Conservation (phyloP, 2,113 vertebrate species). For the Sitta europaea region DNA sequence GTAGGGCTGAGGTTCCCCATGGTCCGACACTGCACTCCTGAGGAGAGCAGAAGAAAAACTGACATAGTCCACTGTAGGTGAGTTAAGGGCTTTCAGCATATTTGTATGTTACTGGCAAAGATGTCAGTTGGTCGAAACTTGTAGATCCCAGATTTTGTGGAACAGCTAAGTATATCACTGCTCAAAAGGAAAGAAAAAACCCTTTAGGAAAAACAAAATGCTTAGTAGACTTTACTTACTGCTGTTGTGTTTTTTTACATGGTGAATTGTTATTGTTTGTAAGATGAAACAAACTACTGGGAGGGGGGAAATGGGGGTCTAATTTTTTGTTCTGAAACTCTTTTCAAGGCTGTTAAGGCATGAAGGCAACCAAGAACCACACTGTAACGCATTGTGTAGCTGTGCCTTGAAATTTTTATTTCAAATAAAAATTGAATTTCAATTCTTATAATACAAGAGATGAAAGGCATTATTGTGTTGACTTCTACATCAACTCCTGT, state of each 20-base stretch:
- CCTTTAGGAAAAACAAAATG: background rate
- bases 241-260: background rate
- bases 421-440: conserved; percentile 64
- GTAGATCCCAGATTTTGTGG: background rate
- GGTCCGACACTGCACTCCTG: background rate
- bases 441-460: conserved; percentile 32
- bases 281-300: conserved; percentile 5
- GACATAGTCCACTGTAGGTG: background rate
- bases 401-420: background rate
- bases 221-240: background rate
- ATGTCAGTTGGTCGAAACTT: background rate
- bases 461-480: conserved; percentile 34
- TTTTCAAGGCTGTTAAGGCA: conserved; percentile 9
- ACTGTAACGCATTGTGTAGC: conserved; percentile 2
- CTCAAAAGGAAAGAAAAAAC: background rate
- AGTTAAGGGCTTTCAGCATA: background rate
- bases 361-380: conserved; percentile 16
- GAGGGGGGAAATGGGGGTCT: background rate
- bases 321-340: conserved; percentile 26
- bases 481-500: conserved; percentile 17
- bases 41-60: background rate
- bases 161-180: background rate
- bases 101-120: background rate
- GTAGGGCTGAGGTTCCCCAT: background rate
- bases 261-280: conserved; percentile 24